Base-by-base conservation (phyloP, 2,113 vertebrate genomes). In the Enhydra lutris region DNA sequence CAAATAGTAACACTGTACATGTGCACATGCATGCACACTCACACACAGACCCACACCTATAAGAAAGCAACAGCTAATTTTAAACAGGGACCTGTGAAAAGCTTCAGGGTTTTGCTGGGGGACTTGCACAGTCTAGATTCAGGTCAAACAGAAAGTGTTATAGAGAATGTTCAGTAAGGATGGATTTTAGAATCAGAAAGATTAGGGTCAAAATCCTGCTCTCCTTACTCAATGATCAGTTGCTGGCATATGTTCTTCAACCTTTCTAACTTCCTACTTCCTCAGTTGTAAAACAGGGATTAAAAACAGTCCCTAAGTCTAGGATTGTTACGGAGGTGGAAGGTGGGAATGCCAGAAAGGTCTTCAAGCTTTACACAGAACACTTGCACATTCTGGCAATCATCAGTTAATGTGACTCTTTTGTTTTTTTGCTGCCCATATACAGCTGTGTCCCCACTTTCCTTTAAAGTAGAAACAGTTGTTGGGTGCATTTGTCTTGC, bases 21-120 rank as follows among this genome's bases (percentile, higher is more conserved):
- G 10, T 26, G 39, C 0, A 1, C 1, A 12, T 45, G 17, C n/a
- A 17, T 7, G 6, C 47, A 39, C 17, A 8, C 59, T 24, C 61
- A 17, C 7, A 15, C 69, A 36, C 67, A 69, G n/a, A 78, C 34
- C 13, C 20, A 57, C 17, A n/a, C 47, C 61, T 15, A 91, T 21
- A 36, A 0, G 47, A 61, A 94, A 92, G 34, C 65, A 96, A 78
- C 2, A 63, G 13, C 31, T 79, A 52, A 42, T 20, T 85, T 92
- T 85, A 65, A 84, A 69, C 52, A 91, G 24, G 57, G 42, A 93
- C 36, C 14, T 97, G 18, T 61, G 86, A 84, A 94, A 94, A 97
- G 6, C 84, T 89, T 76, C 23, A 31, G 34, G 29, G 1, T 82
- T 94, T 94, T 81, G 15, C 84, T 78, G 34, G 78, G 39, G 14